Conservation (phyloP, 1,140 invertebrate genomes). For the Dreissena polymorpha region DNA sequence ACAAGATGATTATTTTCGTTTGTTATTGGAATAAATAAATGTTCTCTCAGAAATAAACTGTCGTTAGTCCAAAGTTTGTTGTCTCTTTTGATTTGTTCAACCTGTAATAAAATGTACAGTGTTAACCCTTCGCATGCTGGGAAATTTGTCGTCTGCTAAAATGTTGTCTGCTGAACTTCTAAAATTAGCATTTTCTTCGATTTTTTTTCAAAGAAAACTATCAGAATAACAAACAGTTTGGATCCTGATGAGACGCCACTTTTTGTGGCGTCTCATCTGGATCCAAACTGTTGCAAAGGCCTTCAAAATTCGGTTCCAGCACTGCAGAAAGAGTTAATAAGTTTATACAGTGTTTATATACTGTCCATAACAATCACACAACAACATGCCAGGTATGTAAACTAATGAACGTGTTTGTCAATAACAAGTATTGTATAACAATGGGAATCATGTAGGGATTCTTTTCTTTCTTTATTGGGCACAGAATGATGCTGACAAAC, state of each 20-base stretch:
- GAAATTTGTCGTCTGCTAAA: no score
- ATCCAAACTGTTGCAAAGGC: no score
- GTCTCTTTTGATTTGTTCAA: conserved; percentile 68
- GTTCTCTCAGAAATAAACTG: conserved; percentile 69
- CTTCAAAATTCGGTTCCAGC: no score
- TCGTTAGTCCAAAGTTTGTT: conserved; percentile 75
- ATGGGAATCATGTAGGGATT: background rate
- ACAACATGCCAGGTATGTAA: background rate
- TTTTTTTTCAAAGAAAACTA: no score
- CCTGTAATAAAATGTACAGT: conserved; percentile 55
- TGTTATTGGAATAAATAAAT: conserved; percentile 67
- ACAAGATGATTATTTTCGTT: conserved; percentile 58
- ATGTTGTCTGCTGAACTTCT: no score
- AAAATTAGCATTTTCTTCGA: no score
- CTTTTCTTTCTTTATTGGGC: background rate
- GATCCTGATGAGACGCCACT: no score
- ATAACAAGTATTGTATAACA: background rate
- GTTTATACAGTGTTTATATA: background rate
- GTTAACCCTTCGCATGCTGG: no score
- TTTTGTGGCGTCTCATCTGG: no score
- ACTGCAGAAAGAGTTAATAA: no score
- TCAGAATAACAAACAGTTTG: no score
- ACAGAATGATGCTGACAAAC: background rate
- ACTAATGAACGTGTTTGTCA: background rate
- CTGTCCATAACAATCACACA: background rate